Base-by-base conservation (phyloP, 2,797 vertebrate genomes). In the Mico argentatus region DNA sequence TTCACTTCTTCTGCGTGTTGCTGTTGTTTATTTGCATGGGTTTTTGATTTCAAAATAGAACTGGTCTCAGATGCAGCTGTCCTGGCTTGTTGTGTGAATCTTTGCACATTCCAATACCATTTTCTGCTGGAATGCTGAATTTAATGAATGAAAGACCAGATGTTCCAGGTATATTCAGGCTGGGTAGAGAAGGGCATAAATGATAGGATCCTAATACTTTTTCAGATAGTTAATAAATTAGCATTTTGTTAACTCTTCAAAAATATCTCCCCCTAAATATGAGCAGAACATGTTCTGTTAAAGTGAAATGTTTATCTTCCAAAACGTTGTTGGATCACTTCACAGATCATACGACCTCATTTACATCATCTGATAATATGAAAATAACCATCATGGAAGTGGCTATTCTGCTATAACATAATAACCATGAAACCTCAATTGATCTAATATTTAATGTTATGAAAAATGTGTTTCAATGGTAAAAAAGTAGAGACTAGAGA, bases 61-160 rank as follows among this genome's bases (percentile, higher is more conserved):
- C 91, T 87, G 55, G 90, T 82, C 93, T 97, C 79, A 80, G 95
- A 88, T 96, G 91, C 93, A 97, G 92, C 95, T 97, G 91, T 96
- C 67, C 80, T 96, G 94, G 76, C 70, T 97, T 95, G 50, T 97
- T 95, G 50, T 90, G 92, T 95, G 81, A 92, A 73, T 96, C 93
- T 97, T 85, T 96, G 84, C 95, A 96, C 91, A 96, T 98, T 97
- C 91, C 97, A 98, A 76, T 46, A 93, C 52, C 91, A 87, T 96
- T 97, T 97, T 95, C 94, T 93, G n/a, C 46, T 90, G 91, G 88
- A 97, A 92, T 91, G 70, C 59, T 96, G 84, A 90, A 41, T 89
- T 87, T 85, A 96, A 94, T 96, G 94, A 97, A 94, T 97, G 82
- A 97, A 85, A 84, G 36, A 95, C 70, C 50, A 93, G 88, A 97